A percentile compares a stretch with the other conserved stretches of the same genome.
Evolutionary conservation across 2,113 vertebrate genomes (phyloP).

Genomic region (Perca fluviatilis): DNA sequence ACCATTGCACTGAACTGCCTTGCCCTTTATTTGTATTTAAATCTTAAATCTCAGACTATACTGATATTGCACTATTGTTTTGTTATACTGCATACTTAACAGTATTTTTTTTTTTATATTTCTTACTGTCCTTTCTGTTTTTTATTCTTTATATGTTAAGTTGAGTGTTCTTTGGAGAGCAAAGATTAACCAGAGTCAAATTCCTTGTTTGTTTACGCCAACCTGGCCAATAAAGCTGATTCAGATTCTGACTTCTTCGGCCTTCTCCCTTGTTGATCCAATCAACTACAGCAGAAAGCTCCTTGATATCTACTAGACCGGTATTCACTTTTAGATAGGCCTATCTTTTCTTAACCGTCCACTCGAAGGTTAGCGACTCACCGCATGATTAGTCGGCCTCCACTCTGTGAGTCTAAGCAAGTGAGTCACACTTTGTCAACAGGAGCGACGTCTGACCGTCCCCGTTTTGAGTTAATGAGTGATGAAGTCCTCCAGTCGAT

Average conservation of each 20-base stretch:
- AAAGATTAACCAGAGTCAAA: no score
- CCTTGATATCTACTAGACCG: constrained; percentile 26
- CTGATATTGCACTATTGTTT: no score
- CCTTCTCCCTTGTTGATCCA: background rate
- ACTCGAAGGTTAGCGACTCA: constrained; percentile 64
- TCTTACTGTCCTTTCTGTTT: no score
- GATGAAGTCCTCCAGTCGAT: constrained; percentile 60
- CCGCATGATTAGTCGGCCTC: constrained; percentile 54
- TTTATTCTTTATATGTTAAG: no score
- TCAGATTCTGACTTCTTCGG: background rate
- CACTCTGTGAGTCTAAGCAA: constrained; percentile 60
- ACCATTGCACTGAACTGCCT: no score
- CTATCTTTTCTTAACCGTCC: constrained; percentile 55
- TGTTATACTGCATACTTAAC: no score
- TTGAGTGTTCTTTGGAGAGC: no score
- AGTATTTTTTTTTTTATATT: no score
- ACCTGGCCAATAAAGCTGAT: no score
- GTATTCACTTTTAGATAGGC: constrained; percentile 43
- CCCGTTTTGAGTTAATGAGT: constrained; percentile 80
- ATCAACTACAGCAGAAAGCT: constrained; percentile 12
- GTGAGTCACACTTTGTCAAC: constrained; percentile 80
- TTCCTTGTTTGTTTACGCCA: no score
- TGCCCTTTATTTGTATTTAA: no score
- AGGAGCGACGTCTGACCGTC: constrained; percentile 68
- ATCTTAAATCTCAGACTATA: no score